phyloP scores from a whole-genome alignment of 2,888 invertebrate genomes.

The Agrotis ipsilon region DNA sequence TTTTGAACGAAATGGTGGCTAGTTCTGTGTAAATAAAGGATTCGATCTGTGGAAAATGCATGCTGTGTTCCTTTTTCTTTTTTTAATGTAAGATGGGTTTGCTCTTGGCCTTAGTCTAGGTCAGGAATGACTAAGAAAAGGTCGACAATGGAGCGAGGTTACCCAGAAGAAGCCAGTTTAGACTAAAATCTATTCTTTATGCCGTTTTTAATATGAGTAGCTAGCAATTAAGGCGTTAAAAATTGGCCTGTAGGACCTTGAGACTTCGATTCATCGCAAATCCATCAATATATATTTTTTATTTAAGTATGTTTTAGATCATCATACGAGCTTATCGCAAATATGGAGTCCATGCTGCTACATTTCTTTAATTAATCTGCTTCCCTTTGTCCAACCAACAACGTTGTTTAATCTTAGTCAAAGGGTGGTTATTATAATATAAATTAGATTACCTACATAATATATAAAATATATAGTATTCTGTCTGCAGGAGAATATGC shows the following conservation, averaged over 20 bases:
- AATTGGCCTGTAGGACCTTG: too few relatives aligned
- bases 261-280: too few relatives aligned
- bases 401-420: conserved; percentile 26
- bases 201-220: not conserved
- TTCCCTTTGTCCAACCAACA: not conserved
- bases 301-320: too few relatives aligned
- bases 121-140: too few relatives aligned
- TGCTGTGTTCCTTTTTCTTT: conserved; percentile 11
- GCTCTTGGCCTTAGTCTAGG: too few relatives aligned
- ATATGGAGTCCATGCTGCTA: not conserved
- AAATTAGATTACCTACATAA: conserved; percentile 29
- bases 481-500: conserved; percentile 38
- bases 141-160: too few relatives aligned
- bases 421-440: conserved; percentile 43
- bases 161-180: too few relatives aligned
- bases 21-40: conserved; percentile 34
- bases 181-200: not conserved
- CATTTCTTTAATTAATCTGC: not conserved
- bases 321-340: too few relatives aligned
- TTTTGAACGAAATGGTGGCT: conserved; percentile 9
- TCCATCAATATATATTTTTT: too few relatives aligned
- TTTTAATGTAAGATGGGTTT: too few relatives aligned
- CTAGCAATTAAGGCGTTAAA: too few relatives aligned
- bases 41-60: conserved; percentile 15
- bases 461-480: conserved; percentile 36